Base-by-base conservation (phyloP, 2,113 vertebrate genomes). In the Burhinus bistriatus region DNA sequence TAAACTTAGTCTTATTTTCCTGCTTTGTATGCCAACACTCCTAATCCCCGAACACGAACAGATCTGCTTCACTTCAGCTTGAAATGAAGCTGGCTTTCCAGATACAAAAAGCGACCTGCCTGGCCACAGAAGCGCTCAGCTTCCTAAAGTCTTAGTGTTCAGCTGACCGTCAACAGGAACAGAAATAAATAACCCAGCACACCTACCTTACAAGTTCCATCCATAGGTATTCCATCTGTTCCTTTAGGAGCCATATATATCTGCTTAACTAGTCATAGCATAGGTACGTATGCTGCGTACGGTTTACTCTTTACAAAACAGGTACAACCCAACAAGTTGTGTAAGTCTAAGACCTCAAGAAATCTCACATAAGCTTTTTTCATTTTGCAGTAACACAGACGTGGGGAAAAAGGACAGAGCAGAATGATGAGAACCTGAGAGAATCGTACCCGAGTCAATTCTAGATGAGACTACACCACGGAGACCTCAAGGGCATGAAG, bases 201-300 rank as follows among this genome's bases (percentile, higher is more conserved):
- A 30, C 16, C 38, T 16, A 4, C 34, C 14, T 52, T 16, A 26
- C 25, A 68, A 17, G 26, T 12, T 19, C 57, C 42, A 65, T 12
- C 36, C 21, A 12, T 5, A 13, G 9, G 1, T 22, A 26, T 22
- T 51, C 34, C 26, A 8, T 11, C 26, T 58, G 42, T 18, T 38
- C 34, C 20, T 44, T 61, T 49, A 19, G 40, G 26, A 80, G 29
- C 30, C n/a, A 27, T 10, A 42, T 9, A 22, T 11, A 27, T 5
- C 68, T 30, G 15, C 9, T 34, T 36, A 36, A 47, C 62, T 42
- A 55, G 47, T 54, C 44, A 57, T 16, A 70, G 25, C 62, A 23
- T 2, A 2, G 1, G 20, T 16, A 64, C 34, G 27, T 18, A 38
- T 9, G 15, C n/a, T 25, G 38, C 15, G 2, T 1, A 3, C 0